Percentiles rank a stretch among this genome's conserved stretches.
phyloP scores from a whole-genome alignment of 2,113 vertebrate genomes.

The Telmatochromis sp. region DNA sequence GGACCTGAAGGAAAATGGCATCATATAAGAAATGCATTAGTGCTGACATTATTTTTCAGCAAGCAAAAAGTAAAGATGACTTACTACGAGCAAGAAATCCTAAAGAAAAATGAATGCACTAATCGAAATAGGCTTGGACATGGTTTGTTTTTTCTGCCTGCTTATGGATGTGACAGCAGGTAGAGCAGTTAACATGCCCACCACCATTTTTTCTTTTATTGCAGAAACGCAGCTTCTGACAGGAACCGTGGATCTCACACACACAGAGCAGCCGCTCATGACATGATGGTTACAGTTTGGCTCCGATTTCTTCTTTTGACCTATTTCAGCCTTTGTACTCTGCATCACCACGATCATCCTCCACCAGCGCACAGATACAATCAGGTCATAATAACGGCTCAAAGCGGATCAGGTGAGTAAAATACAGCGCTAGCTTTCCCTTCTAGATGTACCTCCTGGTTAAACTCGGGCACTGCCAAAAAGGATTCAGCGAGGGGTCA shows the following conservation, averaged over 20 bases:
- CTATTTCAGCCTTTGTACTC: constrained; percentile 50
- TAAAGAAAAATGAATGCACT: background rate
- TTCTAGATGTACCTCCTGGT: background rate
- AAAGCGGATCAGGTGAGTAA: constrained; percentile 45
- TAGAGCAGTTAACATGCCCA: background rate
- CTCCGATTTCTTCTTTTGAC: constrained; percentile 55
- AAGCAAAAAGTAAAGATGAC: background rate
- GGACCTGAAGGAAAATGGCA: constrained; percentile 57
- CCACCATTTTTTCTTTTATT: background rate
- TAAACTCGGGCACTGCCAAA: background rate
- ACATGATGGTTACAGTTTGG: background rate
- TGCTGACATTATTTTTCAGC: background rate
- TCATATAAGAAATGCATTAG: background rate
- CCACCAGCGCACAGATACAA: constrained; percentile 41
- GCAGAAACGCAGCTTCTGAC: background rate
- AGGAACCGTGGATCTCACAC: background rate
- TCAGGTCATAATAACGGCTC: constrained; percentile 63
- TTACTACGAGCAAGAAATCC: background rate
- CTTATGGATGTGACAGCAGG: background rate
- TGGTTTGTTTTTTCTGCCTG: background rate
- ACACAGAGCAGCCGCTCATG: background rate
- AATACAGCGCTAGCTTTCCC: constrained; percentile 6
- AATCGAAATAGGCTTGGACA: background rate
- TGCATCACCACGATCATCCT: constrained; percentile 36
- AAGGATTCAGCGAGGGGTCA: background rate